These are phyloP conservation scores for Bos indicus DNA, from an alignment of 2,113 vertebrate species.

Conservation along the genomic window DNA sequence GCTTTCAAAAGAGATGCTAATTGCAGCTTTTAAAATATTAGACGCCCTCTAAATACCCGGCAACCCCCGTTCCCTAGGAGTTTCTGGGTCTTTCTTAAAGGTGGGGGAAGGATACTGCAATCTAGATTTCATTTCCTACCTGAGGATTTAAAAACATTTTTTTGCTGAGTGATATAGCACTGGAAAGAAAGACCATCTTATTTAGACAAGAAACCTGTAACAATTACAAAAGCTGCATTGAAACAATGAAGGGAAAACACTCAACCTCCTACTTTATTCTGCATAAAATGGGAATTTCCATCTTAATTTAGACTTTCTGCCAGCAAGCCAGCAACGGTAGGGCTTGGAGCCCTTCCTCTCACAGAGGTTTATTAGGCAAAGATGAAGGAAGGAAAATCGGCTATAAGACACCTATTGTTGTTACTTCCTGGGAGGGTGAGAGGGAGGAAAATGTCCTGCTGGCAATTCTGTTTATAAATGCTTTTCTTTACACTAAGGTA, in stretches of 20 bases:
- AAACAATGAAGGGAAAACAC: neutral
- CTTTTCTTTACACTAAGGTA: neutral
- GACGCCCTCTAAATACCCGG: slow-evolving; percentile 45
- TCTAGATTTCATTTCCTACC: neutral
- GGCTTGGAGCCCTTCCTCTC: neutral
- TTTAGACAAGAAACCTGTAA: neutral
- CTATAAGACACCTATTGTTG: neutral
- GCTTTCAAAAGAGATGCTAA: slow-evolving; percentile 58
- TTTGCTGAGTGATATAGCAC: neutral
- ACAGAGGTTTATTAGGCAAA: neutral
- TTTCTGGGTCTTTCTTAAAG: slow-evolving; percentile 51
- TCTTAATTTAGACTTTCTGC: neutral
- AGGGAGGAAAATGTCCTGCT: neutral
- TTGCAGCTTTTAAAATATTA: slow-evolving; percentile 55
- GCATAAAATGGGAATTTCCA: neutral
- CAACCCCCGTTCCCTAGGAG: neutral
- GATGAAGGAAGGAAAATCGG: neutral
- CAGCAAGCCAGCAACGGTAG: neutral
- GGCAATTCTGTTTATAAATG: neutral
- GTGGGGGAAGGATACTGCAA: neutral
- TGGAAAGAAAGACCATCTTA: neutral
- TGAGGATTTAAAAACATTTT: neutral
- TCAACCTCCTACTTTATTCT: neutral
- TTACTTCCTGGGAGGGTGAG: neutral
- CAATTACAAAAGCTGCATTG: neutral